phyloP scores from a whole-genome alignment of 1,140 invertebrate genomes.

The Drosophila funebris region DNA sequence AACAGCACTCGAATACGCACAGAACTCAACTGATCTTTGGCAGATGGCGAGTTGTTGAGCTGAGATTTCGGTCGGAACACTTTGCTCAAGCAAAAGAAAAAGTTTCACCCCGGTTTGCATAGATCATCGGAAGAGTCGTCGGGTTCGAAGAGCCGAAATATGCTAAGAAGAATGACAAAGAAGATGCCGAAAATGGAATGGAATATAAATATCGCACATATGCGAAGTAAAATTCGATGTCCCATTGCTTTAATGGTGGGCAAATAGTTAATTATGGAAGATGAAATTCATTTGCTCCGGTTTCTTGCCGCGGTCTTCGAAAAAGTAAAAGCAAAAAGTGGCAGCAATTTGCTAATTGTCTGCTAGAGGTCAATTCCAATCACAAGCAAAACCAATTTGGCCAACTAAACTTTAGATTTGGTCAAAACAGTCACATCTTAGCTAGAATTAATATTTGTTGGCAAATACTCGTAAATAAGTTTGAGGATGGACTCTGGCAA shows the following conservation, averaged over 20 bases:
- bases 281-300: slow-evolving; percentile 54
- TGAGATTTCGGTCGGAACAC: slow-evolving; percentile 54
- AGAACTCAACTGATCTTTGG: slow-evolving; percentile 60
- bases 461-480: slow-evolving; percentile 31
- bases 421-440: not conserved
- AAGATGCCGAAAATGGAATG: slow-evolving; percentile 34
- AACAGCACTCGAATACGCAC: slow-evolving; percentile 48
- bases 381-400: slow-evolving; percentile 35
- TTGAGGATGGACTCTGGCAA: not conserved
- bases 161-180: slow-evolving; percentile 52
- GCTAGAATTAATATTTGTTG: slow-evolving; percentile 37
- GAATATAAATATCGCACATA: slow-evolving; percentile 1
- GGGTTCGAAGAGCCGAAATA: slow-evolving; percentile 27
- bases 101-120: slow-evolving; percentile 59
- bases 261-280: slow-evolving; percentile 59
- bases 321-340: slow-evolving; percentile 65
- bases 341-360: slow-evolving; percentile 27
- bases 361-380: slow-evolving; percentile 25
- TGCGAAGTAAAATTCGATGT: slow-evolving; percentile 30
- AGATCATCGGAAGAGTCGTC: slow-evolving; percentile 37
- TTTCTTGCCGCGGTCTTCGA: slow-evolving; percentile 32
- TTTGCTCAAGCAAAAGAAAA: slow-evolving; percentile 16
- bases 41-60: slow-evolving; percentile 6
- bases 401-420: slow-evolving; percentile 25
- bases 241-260: slow-evolving; percentile 42